phyloP scores from a whole-genome alignment of 1,140 invertebrate species.

The Lucilia sericata region DNA sequence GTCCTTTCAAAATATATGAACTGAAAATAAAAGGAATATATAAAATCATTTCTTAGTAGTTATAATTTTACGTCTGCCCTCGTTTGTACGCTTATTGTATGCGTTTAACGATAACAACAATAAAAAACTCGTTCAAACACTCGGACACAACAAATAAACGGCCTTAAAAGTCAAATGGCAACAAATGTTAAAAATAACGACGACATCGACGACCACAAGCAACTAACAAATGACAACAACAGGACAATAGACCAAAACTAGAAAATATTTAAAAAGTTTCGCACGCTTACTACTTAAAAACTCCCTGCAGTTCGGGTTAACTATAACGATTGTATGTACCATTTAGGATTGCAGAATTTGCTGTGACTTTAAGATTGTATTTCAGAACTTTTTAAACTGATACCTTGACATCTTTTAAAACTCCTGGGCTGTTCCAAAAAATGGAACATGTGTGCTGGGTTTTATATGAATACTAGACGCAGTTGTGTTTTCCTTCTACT shows the following conservation, averaged over 20 bases:
- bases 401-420: no score
- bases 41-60: not conserved
- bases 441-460: no score
- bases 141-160: constrained; percentile 6
- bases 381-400: no score
- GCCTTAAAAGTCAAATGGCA: constrained; percentile 26
- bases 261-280: not conserved
- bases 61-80: not conserved
- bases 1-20: no score
- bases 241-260: not conserved
- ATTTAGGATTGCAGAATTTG: no score
- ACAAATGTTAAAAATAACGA: constrained; percentile 22
- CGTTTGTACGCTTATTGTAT: not conserved
- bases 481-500: not conserved
- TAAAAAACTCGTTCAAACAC: not conserved
- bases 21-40: no score
- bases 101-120: not conserved
- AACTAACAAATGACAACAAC: constrained; percentile 24
- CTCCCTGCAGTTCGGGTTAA: not conserved
- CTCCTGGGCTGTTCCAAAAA: no score
- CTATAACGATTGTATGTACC: no score
- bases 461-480: not conserved
- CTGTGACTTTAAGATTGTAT: no score
- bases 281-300: not conserved
- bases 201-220: constrained; percentile 13